Conservation (phyloP, 1,140 invertebrate species). For the Sycophila sp. region DNA sequence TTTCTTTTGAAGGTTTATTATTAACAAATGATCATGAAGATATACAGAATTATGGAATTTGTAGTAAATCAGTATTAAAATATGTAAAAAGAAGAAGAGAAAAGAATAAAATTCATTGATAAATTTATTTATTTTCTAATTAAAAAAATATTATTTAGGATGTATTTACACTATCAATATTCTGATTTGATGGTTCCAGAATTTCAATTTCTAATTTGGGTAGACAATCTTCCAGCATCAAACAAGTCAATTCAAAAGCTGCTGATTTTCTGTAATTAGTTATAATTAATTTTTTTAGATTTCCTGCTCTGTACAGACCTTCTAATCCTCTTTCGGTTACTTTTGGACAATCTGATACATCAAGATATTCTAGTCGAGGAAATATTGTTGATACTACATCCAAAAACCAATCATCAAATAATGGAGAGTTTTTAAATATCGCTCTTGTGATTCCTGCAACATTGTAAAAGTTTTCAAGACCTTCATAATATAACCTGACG, state of each 20-base stretch:
- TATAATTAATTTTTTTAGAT: conserved; percentile 69
- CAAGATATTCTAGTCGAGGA: conserved; percentile 75
- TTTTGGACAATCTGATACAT: conserved; percentile 75
- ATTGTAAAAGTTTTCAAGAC: conserved; percentile 73
- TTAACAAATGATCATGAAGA: conserved; percentile 53
- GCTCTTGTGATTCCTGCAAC: conserved; percentile 73
- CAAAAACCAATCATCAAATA: conserved; percentile 82
- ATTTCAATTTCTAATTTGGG: conserved; percentile 52
- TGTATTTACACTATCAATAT: not conserved
- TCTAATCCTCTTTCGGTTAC: conserved; percentile 75
- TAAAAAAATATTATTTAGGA: not conserved
- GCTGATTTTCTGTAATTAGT: conserved; percentile 51
- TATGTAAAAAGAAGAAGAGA: conserved; percentile 54
- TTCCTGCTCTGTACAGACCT: conserved; percentile 71
- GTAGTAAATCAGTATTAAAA: conserved; percentile 53
- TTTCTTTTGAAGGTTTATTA: conserved; percentile 48
- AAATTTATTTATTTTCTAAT: not conserved
- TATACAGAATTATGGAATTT: conserved; percentile 59
- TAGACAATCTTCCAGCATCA: conserved; percentile 69
- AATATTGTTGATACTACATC: conserved; percentile 73
- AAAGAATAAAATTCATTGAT: conserved; percentile 49
- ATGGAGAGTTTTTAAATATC: conserved; percentile 71
- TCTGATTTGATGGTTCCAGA: conserved; percentile 28
- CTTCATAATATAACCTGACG: conserved; percentile 75
- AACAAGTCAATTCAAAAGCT: conserved; percentile 68